Evolutionary conservation across 2,888 invertebrate species (phyloP), one percentile per base, ranked within the genome.

Genomic region (Scaptomyza parva): DNA sequence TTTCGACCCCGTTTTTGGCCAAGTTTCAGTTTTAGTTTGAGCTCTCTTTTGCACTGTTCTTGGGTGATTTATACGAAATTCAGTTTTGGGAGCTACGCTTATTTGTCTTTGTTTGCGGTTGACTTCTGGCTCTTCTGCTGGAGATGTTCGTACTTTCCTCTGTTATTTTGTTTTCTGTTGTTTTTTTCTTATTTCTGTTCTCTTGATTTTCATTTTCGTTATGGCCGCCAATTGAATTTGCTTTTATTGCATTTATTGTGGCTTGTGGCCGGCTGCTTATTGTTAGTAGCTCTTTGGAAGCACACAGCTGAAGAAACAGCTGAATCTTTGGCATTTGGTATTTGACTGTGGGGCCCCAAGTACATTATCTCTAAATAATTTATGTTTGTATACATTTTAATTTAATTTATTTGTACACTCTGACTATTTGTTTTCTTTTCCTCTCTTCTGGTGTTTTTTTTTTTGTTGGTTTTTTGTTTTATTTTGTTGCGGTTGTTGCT

Each of bases 291-390:
- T 26, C 20, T 37, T 30, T 9, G 40, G 47, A 14, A 33, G 17
- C 17, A 53, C 17, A 57, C 51, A 30, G n/a, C n/a, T n/a, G n/a
- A n/a, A n/a, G 57, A 53, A 62, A 20, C 35, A 37, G 37, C 45
- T 39, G 37, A 28, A 45, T 48, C 59, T 47, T 41, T 40, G 59
- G 43, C 39, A 45, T 60, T 60, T 33, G 44, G 17, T 28, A 39
- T 44, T 48, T 26, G 28, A 20, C 39, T 40, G 55, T 60, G 53
- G 43, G 30, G 48, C 35, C 48, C 66, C 65, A 84, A 17, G 82
- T 84, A 81, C 81, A 84, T 86, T 84, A 84, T 86, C 86, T 86
- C 86, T 84, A 86, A 84, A 84, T 86, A 84, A 84, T 86, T 84
- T 86, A 83, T 83, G 82, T 82, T 83, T 82, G 82, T 81, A 81